A percentile compares a stretch with the other conserved stretches of the same genome.
These are phyloP conservation scores for Drosophila fungiperda DNA, from an alignment of 2,888 invertebrate species.

Conservation along the genomic window DNA sequence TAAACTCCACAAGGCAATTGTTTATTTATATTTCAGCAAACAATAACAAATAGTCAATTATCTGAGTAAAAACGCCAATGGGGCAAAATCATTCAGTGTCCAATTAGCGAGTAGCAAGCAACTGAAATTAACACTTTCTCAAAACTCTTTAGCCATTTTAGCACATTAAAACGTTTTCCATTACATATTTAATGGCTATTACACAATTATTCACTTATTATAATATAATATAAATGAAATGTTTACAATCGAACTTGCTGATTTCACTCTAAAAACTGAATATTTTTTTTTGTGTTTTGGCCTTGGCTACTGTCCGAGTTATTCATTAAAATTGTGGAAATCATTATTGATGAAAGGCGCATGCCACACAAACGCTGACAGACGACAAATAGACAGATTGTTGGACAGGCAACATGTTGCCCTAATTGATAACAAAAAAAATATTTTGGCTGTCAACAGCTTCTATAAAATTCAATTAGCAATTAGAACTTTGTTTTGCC, in stretches of 20 bases:
- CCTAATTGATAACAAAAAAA: slow-evolving; percentile 64
- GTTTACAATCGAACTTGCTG: not conserved
- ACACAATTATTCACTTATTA: not conserved
- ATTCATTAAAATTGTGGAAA: slow-evolving; percentile 40
- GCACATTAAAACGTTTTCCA: slow-evolving; percentile 35
- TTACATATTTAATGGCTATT: not conserved
- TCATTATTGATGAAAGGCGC: slow-evolving; percentile 53
- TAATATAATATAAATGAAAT: not conserved
- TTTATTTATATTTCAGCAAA: slow-evolving; percentile 54
- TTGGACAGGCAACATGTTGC: slow-evolving; percentile 28
- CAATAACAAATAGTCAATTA: slow-evolving; percentile 31
- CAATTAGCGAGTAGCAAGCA: slow-evolving; percentile 27
- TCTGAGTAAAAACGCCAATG: slow-evolving; percentile 9
- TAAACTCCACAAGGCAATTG: slow-evolving; percentile 47
- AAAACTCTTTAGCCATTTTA: slow-evolving; percentile 35
- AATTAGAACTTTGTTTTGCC: slow-evolving; percentile 19
- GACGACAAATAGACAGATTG: slow-evolving; percentile 18
- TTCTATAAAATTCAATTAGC: slow-evolving; percentile 45
- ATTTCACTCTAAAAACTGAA: not conserved
- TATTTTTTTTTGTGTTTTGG: slow-evolving; percentile 6
- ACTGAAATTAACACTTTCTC: slow-evolving; percentile 34
- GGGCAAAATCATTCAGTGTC: slow-evolving; percentile 4
- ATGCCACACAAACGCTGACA: slow-evolving; percentile 34
- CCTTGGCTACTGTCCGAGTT: slow-evolving; percentile 36
- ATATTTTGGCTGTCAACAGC: slow-evolving; percentile 66